Evolutionary conservation across 2,113 vertebrate genomes (phyloP).

Genomic region (Morone saxatilis): DNA sequence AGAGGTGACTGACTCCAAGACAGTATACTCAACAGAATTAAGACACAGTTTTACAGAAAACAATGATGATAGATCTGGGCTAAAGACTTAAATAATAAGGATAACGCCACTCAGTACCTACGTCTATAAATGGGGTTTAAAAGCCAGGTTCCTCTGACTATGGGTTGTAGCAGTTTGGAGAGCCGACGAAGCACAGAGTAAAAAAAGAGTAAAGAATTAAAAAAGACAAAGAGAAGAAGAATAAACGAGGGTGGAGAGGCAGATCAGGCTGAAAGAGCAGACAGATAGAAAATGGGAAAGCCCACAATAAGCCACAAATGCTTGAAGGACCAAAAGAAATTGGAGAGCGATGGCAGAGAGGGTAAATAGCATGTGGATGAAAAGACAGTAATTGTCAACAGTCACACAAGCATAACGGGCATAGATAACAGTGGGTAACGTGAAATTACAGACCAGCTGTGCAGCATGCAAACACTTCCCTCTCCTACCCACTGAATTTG

Average conservation of each 20-base stretch:
- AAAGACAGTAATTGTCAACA: slow-evolving; percentile 40
- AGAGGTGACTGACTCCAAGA: slow-evolving; percentile 28
- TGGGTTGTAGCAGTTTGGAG: neutral
- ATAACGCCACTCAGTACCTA: neutral
- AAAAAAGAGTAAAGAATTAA: neutral
- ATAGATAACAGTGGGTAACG: slow-evolving; percentile 23
- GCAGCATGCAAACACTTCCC: neutral
- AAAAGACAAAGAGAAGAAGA: neutral
- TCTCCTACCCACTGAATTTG: neutral
- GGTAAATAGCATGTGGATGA: slow-evolving; percentile 1
- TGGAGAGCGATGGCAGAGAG: neutral
- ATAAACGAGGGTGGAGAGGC: neutral
- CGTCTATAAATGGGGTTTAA: neutral
- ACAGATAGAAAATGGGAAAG: neutral
- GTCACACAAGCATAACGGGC: slow-evolving; percentile 14
- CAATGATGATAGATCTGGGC: neutral
- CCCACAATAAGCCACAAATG: neutral
- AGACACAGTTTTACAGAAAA: slow-evolving; percentile 29
- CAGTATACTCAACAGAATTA: neutral
- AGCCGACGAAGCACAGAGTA: neutral
- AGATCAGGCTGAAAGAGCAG: neutral
- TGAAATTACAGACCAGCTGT: slow-evolving; percentile 35
- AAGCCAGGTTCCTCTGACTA: neutral
- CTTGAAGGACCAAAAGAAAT: slow-evolving; percentile 20
- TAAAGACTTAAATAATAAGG: neutral